Percentiles rank a stretch among this genome's conserved stretches.
Evolutionary conservation across 2,113 vertebrate genomes (phyloP).

Genomic region (Hippocampus guttulatus): DNA sequence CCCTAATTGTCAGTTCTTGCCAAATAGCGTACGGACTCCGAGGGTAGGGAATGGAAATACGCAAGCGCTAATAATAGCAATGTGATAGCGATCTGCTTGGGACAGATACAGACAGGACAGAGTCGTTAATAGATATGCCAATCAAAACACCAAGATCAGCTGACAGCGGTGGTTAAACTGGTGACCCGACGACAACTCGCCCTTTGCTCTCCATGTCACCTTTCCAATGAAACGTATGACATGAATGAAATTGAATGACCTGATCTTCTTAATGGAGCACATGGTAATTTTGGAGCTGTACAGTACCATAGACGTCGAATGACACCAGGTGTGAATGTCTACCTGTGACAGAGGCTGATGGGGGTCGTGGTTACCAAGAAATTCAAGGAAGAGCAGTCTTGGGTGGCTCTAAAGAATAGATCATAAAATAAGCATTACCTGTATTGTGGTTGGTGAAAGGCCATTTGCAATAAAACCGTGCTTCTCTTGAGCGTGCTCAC

Average conservation of each 20-base stretch:
- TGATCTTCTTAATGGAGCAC: constrained; percentile 57
- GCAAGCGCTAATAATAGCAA: constrained; percentile 56
- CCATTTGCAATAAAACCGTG: constrained; percentile 4
- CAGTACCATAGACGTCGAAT: constrained; percentile 9
- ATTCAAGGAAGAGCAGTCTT: constrained; percentile 62
- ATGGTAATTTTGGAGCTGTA: constrained; percentile 53
- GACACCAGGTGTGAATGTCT: constrained; percentile 24
- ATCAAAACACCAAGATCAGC: constrained; percentile 63
- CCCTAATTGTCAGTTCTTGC: constrained; percentile 55
- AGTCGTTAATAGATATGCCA: constrained; percentile 73
- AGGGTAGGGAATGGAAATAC: constrained; percentile 54
- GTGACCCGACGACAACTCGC: constrained; percentile 62
- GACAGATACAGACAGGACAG: constrained; percentile 53
- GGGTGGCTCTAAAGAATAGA: constrained; percentile 48
- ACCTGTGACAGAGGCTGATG: constrained; percentile 58
- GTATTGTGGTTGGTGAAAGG: constrained; percentile 1
- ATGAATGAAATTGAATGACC: constrained; percentile 73
- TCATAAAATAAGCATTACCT: constrained; percentile 8
- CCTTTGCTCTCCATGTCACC: constrained; percentile 53
- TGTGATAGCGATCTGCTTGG: constrained; percentile 60
- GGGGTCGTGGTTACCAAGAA: constrained; percentile 53
- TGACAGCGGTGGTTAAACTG: constrained; percentile 61
- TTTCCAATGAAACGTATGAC: constrained; percentile 64
- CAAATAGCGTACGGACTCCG: constrained; percentile 49
- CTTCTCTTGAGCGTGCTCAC: constrained; percentile 36